phyloP scores from a whole-genome alignment of 2,888 invertebrate genomes.

The Caenorhabditis wallacei region DNA sequence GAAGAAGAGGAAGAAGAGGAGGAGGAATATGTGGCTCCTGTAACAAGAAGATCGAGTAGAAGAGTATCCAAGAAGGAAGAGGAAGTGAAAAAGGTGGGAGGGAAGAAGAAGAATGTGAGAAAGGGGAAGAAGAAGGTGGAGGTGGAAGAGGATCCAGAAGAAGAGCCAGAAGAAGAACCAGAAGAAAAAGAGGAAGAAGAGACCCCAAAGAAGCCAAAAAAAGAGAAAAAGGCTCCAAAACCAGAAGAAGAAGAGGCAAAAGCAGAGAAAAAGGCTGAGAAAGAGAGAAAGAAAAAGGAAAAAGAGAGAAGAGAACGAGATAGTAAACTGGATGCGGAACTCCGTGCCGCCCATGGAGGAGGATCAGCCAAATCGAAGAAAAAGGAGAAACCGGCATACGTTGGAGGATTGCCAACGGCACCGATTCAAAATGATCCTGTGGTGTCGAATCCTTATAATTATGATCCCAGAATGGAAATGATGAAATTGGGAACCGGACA shows the following conservation, averaged over 20 bases:
- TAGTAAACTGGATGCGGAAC: constrained; percentile 52
- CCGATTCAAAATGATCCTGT: constrained; percentile 64
- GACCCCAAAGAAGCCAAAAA: constrained; percentile 21
- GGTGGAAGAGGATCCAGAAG: background rate
- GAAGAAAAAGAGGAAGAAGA: constrained; percentile 8
- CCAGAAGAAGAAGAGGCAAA: constrained; percentile 1
- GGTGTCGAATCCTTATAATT: constrained; percentile 73
- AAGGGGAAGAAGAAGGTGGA: background rate
- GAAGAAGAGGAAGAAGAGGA: constrained; percentile 30
- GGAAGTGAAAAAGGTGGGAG: background rate
- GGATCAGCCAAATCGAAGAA: constrained; percentile 58
- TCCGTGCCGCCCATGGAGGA: constrained; percentile 58
- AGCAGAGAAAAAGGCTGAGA: constrained; percentile 4
- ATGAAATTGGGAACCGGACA: constrained; percentile 72
- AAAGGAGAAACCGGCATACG: constrained; percentile 69
- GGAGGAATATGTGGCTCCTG: constrained; percentile 46
- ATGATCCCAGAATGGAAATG: constrained; percentile 73
- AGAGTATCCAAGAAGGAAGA: constrained; percentile 9
- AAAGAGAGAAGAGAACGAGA: constrained; percentile 18
- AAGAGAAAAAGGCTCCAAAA: constrained; percentile 29
- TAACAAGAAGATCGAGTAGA: constrained; percentile 43
- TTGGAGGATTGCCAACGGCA: constrained; percentile 67
- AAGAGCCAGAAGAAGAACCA: background rate
- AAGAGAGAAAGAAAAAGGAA: constrained; percentile 29
- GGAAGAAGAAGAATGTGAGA: background rate